phyloP scores from a whole-genome alignment of 2,888 invertebrate species.

The Drosophila ezoana region DNA sequence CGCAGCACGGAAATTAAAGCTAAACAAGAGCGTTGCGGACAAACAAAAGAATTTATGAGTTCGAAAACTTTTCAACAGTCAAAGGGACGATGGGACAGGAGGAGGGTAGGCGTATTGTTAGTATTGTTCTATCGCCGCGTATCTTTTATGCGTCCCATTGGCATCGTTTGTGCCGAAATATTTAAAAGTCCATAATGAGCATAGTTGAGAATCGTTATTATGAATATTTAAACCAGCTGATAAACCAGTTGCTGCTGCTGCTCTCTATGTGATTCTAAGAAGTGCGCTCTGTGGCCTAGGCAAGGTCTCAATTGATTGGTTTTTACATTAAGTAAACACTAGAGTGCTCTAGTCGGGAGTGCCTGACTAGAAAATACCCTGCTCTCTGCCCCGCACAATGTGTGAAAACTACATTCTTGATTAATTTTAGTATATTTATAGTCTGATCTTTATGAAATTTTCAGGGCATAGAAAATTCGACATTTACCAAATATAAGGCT shows the following conservation, averaged over 20 bases:
- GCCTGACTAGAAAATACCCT: too few relatives aligned
- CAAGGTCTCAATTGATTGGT: constrained; percentile 62
- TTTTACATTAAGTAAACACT: background rate
- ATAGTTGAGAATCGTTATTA: constrained; percentile 48
- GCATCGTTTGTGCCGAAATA: constrained; percentile 64
- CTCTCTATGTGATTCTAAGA: constrained; percentile 20
- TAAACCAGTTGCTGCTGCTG: constrained; percentile 52
- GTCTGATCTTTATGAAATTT: too few relatives aligned
- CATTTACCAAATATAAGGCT: too few relatives aligned
- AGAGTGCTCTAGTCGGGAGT: background rate
- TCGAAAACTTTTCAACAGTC: constrained; percentile 66
- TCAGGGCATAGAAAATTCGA: too few relatives aligned
- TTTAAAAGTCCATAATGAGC: constrained; percentile 72
- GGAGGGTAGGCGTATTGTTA: too few relatives aligned
- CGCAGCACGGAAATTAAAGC: constrained; percentile 61
- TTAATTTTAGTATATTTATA: too few relatives aligned
- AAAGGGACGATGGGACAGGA: background rate
- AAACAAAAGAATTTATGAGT: constrained; percentile 74
- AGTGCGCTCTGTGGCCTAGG: constrained; percentile 20
- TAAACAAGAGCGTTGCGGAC: constrained; percentile 38
- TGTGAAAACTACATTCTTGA: too few relatives aligned
- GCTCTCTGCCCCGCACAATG: too few relatives aligned
- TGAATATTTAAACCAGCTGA: constrained; percentile 52
- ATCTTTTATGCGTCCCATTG: constrained; percentile 71
- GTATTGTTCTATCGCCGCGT: constrained; percentile 34